Evolutionary conservation across 2,888 invertebrate species (phyloP), one percentile per base, ranked within the genome.

Genomic region (Papilio elwesi): DNA sequence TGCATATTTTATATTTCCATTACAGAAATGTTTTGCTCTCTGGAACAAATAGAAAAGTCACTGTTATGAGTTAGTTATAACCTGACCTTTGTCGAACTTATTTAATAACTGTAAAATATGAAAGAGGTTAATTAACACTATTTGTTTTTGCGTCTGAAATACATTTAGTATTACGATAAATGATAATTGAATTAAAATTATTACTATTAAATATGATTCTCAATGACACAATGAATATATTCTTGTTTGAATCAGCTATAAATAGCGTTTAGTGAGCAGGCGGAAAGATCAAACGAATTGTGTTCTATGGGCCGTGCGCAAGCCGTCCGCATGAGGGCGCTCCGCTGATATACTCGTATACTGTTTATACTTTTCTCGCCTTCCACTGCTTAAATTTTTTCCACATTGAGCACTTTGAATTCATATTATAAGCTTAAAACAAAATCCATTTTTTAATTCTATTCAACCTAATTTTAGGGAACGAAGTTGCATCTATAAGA

Each of bases 211-310:
- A 64, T 12, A 64, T 48, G 85, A 81, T 83, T 80, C 71, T 81
- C 80, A 78, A 77, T 78, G 79, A 78, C 80, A 80, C 79, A 79
- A 84, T 86, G 86, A 86, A 85, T 86, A 83, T 82, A 85, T 87
- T 91, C 92, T 92, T 90, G 88, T 83, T 79, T 80, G 79, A 77
- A 74, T 75, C 78, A 73, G 85, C 83, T 88, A 88, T 88, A 92
- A 92, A 93, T 93, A 93, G 92, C 87, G 85, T 83, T 84, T 81
- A 85, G 80, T 76, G 87, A 86, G 87, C 84, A 82, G 85, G 83
- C 86, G 87, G 83, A 85, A 90, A 93, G 91, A 93, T 93, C 93
- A 93, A 93, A 93, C 93, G 87, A 93, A 92, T 88, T 90, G 91
- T 91, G 92, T 86, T 86, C 89, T 83, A 78, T 90, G 91, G 89